Evolutionary conservation across 2,113 vertebrate species (phyloP).

Genomic region (Clarias gariepinus): DNA sequence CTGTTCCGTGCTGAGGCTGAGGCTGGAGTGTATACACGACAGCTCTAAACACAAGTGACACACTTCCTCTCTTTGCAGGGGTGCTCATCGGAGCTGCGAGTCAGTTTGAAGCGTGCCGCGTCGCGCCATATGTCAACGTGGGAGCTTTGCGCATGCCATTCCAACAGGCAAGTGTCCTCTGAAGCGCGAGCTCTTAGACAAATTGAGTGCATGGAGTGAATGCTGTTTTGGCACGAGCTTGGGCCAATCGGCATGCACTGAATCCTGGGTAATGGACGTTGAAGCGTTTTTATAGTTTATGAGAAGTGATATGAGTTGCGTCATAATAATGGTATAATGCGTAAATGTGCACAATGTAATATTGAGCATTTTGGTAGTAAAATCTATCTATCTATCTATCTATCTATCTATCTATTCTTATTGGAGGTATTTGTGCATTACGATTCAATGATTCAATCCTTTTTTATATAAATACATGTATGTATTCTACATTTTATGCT

Average conservation of each 20-base stretch:
- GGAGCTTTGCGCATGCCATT: constrained; percentile 98
- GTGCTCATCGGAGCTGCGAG: constrained; percentile 96
- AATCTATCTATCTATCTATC: neutral
- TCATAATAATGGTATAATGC: neutral
- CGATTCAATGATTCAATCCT: neutral
- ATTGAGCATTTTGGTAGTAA: no score
- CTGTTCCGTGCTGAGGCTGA: constrained; percentile 14
- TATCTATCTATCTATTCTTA: neutral
- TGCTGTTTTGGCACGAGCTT: constrained; percentile 64
- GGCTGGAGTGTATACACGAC: neutral
- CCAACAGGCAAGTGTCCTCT: constrained; percentile 91
- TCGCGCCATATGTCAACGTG: constrained; percentile 98
- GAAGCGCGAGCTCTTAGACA: constrained; percentile 62
- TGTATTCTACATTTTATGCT: neutral
- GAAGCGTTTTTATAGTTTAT: neutral
- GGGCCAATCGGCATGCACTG: constrained; percentile 60
- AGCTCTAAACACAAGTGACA: constrained; percentile 32
- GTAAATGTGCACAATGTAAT: neutral
- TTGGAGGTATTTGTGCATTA: neutral
- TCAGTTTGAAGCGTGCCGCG: constrained; percentile 97
- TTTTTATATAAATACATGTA: neutral
- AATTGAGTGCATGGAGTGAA: constrained; percentile 60
- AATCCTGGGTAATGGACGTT: constrained; percentile 44
- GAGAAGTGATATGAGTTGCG: neutral
- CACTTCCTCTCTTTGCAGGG: constrained; percentile 72